Evolutionary conservation across 2,113 vertebrate genomes (phyloP).

Genomic region (Ophiodon elongatus): DNA sequence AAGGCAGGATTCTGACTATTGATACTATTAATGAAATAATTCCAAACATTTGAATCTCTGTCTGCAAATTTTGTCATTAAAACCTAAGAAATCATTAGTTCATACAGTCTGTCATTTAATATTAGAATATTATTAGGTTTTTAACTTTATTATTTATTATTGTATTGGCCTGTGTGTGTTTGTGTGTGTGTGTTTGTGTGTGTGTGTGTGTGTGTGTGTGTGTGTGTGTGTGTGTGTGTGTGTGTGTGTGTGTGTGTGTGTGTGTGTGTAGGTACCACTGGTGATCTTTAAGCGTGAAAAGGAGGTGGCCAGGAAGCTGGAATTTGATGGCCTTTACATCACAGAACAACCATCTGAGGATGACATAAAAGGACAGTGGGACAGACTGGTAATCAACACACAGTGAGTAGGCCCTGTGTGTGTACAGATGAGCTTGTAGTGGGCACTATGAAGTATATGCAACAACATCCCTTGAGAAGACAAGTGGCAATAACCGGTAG

Average conservation of each 20-base stretch:
- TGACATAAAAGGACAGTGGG: slow-evolving; percentile 98
- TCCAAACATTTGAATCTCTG: not conserved
- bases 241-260: slow-evolving; percentile 23
- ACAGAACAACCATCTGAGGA: slow-evolving; percentile 98
- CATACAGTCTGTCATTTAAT: not conserved
- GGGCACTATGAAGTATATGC: not conserved
- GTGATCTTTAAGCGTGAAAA: slow-evolving; percentile 98
- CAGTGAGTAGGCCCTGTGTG: slow-evolving; percentile 88
- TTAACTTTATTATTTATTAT: not conserved
- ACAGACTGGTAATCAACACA: slow-evolving; percentile 96
- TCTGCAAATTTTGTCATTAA: not conserved
- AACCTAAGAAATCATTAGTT: not conserved
- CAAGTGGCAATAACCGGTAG: not conserved
- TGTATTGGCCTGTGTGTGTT: not conserved
- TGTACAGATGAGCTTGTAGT: not conserved
- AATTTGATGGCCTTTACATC: slow-evolving; percentile 97
- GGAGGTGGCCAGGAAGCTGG: slow-evolving; percentile 96
- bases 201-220: slow-evolving; percentile 21
- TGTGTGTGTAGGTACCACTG: slow-evolving; percentile 88
- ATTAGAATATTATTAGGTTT: not conserved
- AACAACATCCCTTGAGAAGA: not conserved
- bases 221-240: slow-evolving; percentile 19
- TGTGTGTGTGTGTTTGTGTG: slow-evolving; percentile 18
- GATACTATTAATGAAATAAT: not conserved
- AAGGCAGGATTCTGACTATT: slow-evolving; percentile 81